Percentiles rank a stretch among this genome's conserved stretches.
Conservation (phyloP, 2,888 invertebrate species). For the Copidosoma aretas region DNA sequence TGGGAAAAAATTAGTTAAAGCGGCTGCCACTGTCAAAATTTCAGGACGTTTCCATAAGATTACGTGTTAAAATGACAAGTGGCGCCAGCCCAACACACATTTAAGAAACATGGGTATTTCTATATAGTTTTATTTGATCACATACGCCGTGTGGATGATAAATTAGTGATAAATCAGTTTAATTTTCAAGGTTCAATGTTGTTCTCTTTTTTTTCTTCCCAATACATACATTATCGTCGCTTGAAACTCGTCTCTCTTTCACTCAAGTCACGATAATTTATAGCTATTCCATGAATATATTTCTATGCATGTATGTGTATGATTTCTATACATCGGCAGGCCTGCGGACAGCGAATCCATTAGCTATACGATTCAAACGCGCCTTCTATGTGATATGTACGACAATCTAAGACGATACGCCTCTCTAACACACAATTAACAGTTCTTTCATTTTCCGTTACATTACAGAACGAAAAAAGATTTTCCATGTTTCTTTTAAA, state of each 20-base stretch:
- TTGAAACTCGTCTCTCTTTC: not conserved
- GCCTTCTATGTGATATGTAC: conserved; percentile 53
- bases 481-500: not conserved
- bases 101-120: no score
- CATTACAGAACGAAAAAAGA: conserved; percentile 9
- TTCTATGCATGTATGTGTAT: conserved; percentile 8
- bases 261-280: not conserved
- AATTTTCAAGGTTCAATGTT: no score
- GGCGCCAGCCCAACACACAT: no score
- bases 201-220: no score
- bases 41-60: no score
- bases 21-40: no score
- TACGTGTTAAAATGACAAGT: no score
- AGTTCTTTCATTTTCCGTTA: conserved; percentile 8
- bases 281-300: not conserved
- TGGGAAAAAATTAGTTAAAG: no score
- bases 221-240: not conserved
- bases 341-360: conserved; percentile 31
- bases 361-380: conserved; percentile 31
- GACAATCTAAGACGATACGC: conserved; percentile 50
- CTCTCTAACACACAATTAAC: conserved; percentile 43
- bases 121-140: no score
- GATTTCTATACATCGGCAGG: conserved; percentile 30
- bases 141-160: no score
- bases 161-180: no score